phyloP scores from a whole-genome alignment of 2,888 invertebrate species.

The Himalopsyche japonica region DNA sequence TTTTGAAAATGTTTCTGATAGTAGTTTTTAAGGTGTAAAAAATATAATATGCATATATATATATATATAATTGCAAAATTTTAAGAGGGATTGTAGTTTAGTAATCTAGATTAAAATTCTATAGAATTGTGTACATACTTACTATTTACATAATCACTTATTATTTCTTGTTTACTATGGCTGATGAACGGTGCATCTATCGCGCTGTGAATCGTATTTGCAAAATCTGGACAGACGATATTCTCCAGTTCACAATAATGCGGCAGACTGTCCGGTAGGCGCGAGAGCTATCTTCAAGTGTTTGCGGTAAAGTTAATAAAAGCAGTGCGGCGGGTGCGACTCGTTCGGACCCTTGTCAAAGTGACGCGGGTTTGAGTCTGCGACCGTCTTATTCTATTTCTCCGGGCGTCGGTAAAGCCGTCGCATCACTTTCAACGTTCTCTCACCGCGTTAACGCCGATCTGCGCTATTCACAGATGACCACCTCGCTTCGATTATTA shows the following conservation, averaged over 20 bases:
- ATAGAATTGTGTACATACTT: no score
- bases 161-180: neutral
- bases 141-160: no score
- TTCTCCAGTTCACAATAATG: neutral
- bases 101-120: no score
- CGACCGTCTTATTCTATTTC: constrained; percentile 19
- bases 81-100: no score
- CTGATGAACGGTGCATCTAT: neutral
- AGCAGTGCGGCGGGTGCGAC: constrained; percentile 10
- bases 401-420: neutral
- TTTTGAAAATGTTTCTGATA: no score
- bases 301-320: constrained; percentile 34
- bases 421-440: neutral
- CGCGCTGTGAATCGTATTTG: neutral
- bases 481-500: neutral
- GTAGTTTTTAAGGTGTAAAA: no score
- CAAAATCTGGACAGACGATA: neutral
- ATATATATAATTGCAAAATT: no score
- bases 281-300: neutral
- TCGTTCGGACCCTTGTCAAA: constrained; percentile 30
- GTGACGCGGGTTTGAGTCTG: constrained; percentile 30
- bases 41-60: no score
- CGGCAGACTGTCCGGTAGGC: neutral
- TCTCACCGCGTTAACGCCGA: neutral
- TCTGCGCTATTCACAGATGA: neutral